Percentiles rank a stretch among this genome's conserved stretches.
Evolutionary conservation across 2,797 vertebrate genomes (phyloP).

Genomic region (Triplophysa bombifrons): DNA sequence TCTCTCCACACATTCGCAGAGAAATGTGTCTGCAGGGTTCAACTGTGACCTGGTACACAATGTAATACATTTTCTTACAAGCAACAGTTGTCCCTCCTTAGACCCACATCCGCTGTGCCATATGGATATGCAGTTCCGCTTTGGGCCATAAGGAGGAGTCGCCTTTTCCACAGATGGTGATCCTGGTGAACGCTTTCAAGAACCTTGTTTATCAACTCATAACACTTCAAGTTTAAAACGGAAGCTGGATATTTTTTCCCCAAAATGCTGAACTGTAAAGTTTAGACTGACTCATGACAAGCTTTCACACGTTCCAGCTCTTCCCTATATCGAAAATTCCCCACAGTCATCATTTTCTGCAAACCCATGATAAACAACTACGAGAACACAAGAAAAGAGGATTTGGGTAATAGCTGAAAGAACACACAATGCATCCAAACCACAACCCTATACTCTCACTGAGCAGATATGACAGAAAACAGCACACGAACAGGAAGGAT

Average conservation of each 20-base stretch:
- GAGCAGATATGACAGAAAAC: neutral
- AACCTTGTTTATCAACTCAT: neutral
- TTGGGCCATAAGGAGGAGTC: conserved; percentile 22
- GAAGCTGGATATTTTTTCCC: neutral
- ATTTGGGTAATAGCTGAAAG: neutral
- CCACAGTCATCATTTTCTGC: conserved; percentile 6
- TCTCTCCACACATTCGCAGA: neutral
- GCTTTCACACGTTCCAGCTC: neutral
- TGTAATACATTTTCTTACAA: neutral
- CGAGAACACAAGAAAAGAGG: conserved; percentile 12
- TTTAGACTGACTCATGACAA: neutral
- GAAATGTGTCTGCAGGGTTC: neutral
- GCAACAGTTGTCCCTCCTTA: neutral
- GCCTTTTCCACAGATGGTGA: conserved; percentile 10
- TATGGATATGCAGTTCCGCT: conserved; percentile 10
- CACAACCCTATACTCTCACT: conserved; percentile 7
- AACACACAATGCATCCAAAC: neutral
- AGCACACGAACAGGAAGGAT: neutral
- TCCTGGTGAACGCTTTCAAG: neutral
- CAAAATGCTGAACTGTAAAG: conserved; percentile 28
- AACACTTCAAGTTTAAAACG: neutral
- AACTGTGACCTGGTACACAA: neutral
- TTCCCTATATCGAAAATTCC: conserved; percentile 18
- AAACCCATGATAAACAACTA: neutral
- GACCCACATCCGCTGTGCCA: neutral